Evolutionary conservation across 1,140 invertebrate species (phyloP), one percentile per base, ranked within the genome.

Genomic region (Bombyx mandarina): DNA sequence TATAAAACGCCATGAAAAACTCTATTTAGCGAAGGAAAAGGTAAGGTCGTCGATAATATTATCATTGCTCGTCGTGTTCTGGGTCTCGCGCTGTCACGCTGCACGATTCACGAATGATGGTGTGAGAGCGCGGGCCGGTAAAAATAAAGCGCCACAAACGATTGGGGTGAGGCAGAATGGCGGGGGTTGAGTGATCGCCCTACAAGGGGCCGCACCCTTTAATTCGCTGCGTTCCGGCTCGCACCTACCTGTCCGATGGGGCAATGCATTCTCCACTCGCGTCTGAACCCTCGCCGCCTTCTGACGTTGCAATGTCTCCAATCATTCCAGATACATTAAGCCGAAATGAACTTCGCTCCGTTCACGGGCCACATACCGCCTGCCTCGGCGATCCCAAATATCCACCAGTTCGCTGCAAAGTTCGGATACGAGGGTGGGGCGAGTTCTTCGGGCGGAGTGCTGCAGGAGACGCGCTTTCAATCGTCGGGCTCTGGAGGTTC

Each of bases 121-220:
- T 81, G 81, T 86, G 82, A 58, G 82, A 81, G 66, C 56, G 71
- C 69, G 71, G 75, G 70, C 72, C 76, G 76, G 73, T 80, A 86
- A 86, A 86, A 86, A 86, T 86, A 86, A 71, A 83, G 75, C 70
- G 79, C 60, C 76, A 79, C 73, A 77, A 82, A 77, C 69, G 62
- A 73, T 61, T 82, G 82, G 82, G 82, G 82, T 86, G 80, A 83
- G 82, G 82, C 77, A 81, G 71, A 79, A 77, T 79, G 81, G 74
- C 80, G 75, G 80, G 82, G 82, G 82, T 79, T 77, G 74, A 77
- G 77, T 71, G 67, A 75, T 67, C 75, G 76, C 77, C 75, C 77
- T 70, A 60, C 61, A 53, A 63, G 71, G 75, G 73, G 69, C 67
- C 71, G 69, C 72, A 71, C 79, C 75, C 75, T 75, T 67, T 54